Evolutionary conservation across 35 echinoderm and acorn worm species (phyloP).

Genomic region (Acanthaster planci): DNA sequence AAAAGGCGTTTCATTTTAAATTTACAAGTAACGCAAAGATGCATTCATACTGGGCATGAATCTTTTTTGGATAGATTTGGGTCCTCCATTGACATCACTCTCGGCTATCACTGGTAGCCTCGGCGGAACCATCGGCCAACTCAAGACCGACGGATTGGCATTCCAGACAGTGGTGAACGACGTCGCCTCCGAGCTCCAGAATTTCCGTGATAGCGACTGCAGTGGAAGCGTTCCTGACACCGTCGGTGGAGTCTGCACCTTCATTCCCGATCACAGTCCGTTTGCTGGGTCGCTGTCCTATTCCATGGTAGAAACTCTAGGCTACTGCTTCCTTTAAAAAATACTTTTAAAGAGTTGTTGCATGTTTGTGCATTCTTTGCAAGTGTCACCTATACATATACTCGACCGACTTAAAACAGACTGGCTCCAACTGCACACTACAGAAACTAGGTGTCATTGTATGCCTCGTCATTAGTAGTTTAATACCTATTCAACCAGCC

Average conservation of each 20-base stretch:
- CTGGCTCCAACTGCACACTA: no score
- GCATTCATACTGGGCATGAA: no score
- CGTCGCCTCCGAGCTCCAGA: not conserved
- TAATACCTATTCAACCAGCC: no score
- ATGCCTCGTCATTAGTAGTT: no score
- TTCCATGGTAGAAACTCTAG: not conserved
- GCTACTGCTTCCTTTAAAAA: no score
- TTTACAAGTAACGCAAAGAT: no score
- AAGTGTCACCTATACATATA: no score
- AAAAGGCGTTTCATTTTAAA: no score
- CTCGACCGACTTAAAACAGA: no score
- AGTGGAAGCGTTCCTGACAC: not conserved
- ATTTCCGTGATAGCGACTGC: not conserved
- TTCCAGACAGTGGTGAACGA: not conserved
- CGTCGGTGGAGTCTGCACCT: not conserved
- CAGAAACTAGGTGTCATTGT: no score
- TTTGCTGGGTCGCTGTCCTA: not conserved
- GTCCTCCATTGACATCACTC: not conserved
- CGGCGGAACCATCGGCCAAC: not conserved
- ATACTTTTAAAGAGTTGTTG: no score
- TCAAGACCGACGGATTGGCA: constrained; percentile 1
- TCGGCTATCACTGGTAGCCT: not conserved
- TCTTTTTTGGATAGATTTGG: not conserved
- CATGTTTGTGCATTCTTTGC: no score
- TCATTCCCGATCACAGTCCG: not conserved